These are phyloP conservation scores for Eonycteris spelaea DNA, from an alignment of 2,113 vertebrate species.

Conservation along the genomic window DNA sequence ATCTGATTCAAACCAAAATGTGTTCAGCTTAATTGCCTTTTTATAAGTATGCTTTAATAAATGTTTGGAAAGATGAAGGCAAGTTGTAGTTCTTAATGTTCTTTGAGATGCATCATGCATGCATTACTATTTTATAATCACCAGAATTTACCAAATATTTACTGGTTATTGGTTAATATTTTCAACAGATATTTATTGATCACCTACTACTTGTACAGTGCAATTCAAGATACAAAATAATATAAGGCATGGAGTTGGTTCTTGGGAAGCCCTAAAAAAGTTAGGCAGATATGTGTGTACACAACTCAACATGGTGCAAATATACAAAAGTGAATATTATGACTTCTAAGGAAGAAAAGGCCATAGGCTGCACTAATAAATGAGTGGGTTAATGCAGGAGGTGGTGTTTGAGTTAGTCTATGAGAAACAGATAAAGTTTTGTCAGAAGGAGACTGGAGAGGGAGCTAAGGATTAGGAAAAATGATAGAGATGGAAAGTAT, in stretches of 20 bases:
- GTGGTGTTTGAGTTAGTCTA: neutral
- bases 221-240: neutral
- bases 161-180: neutral
- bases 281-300: neutral
- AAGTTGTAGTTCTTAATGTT: neutral
- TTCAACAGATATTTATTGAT: neutral
- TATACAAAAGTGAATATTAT: neutral
- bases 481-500: neutral
- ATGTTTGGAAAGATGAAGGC: constrained; percentile 34
- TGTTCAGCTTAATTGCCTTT: neutral
- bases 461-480: neutral
- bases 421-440: neutral
- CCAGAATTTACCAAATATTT: neutral
- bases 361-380: neutral
- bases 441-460: neutral
- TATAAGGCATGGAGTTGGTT: neutral
- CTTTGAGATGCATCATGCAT: neutral
- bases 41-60: neutral
- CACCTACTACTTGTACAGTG: neutral
- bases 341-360: neutral
- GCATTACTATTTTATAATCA: neutral
- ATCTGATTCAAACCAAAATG: neutral
- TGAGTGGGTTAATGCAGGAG: neutral
- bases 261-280: neutral
- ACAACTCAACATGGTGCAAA: neutral